These are phyloP conservation scores for Delphinapterus leucas DNA, from an alignment of 2,113 vertebrate species.

Conservation along the genomic window DNA sequence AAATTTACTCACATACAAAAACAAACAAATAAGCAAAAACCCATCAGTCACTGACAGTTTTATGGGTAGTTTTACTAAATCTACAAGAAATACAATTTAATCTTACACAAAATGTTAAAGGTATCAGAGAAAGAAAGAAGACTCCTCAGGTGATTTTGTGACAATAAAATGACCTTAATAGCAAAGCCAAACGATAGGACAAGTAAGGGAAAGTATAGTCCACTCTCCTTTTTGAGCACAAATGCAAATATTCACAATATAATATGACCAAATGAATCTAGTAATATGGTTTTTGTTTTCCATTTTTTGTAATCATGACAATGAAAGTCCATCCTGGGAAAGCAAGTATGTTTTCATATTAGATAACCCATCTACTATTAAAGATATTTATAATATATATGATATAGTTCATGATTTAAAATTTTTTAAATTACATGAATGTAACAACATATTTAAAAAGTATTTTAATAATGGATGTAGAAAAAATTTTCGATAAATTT, in stretches of 20 bases:
- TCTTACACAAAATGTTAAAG: not conserved
- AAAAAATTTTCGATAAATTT: not conserved
- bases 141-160: not conserved
- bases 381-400: not conserved
- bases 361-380: not conserved
- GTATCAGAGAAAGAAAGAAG: not conserved
- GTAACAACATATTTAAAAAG: not conserved
- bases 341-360: not conserved
- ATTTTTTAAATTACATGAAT: not conserved
- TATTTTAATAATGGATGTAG: not conserved
- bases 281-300: not conserved
- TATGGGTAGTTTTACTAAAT: not conserved
- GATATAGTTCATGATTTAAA: not conserved
- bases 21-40: not conserved
- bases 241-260: not conserved
- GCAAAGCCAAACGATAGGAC: not conserved
- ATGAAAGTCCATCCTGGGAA: not conserved
- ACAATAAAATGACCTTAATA: not conserved
- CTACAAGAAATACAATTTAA: not conserved
- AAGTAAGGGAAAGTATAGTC: not conserved
- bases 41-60: not conserved
- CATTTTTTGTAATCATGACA: not conserved
- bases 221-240: not conserved
- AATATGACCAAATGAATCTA: not conserved
- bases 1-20: not conserved